Base-by-base conservation (phyloP, 2,888 invertebrate genomes). In the Pemphredon lugubris region DNA sequence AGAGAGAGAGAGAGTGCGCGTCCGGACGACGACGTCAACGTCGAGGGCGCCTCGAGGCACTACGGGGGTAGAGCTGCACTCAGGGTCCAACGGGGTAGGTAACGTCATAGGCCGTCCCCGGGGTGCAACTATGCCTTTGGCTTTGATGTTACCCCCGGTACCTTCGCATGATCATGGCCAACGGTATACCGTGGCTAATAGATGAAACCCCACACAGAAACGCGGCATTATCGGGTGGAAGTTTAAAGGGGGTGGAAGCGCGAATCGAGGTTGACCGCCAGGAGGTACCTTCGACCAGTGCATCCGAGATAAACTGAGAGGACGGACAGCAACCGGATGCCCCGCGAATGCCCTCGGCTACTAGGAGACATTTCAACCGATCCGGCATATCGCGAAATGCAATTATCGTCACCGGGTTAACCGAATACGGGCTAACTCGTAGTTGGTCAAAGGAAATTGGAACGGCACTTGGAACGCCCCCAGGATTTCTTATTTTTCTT, bases 81-180 rank as follows among this genome's bases (percentile, higher is more conserved):
- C 14, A n/a, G n/a, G n/a, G n/a, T n/a, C 26, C 78, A 65, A 37
- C 54, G 53, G 63, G 60, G 42, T 66, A 47, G 68, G 59, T 63
- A 73, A 75, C 84, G 84, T 81, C 81, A 83, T 76, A 82, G 82
- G 70, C 76, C 67, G 78, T 87, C 88, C 87, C 89, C 68, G 64
- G 88, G 84, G 87, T 82, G 74, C 84, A 87, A 85, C 86, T 86
- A 88, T 89, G 88, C 88, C 88, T 89, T 89, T 89, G 88, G 87
- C 89, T 89, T 89, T 89, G 89, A 89, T 89, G 88, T 89, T 73
- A 68, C 70, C 76, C 54, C 68, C 45, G 74, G 54, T 69, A 77
- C 80, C 84, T 83, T 84, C 83, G 84, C 81, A 77, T 80, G 87
- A 86, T 85, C 69, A 60, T 67, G 32, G 42, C 37, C 32, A 18